These are phyloP conservation scores for Sylvilagus bachmani DNA, from an alignment of 2,113 vertebrate species.

Conservation along the genomic window DNA sequence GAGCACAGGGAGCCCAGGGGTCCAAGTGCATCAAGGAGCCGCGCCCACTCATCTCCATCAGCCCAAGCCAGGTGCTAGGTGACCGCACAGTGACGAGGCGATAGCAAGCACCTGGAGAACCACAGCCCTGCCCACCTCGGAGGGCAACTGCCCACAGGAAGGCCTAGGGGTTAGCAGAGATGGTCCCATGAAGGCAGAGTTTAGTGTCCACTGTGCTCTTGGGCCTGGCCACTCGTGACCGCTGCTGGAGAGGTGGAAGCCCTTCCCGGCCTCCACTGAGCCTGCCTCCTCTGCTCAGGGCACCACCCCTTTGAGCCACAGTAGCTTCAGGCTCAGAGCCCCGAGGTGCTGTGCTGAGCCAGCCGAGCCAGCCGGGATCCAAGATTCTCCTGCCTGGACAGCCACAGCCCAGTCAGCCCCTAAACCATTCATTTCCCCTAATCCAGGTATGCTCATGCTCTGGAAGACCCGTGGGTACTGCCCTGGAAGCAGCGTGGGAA, in stretches of 20 bases:
- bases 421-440: constrained; percentile 73
- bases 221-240: accelerated
- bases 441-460: constrained; percentile 77
- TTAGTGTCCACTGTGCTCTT: not conserved
- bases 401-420: not conserved
- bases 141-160: not conserved
- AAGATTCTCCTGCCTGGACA: not conserved
- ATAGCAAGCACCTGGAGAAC: not conserved
- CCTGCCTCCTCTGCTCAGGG: accelerated
- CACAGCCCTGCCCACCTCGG: too few species aligned
- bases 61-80: not conserved
- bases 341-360: not conserved
- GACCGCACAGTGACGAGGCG: too few species aligned
- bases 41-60: too few species aligned
- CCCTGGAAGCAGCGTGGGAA: constrained; percentile 72
- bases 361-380: not conserved
- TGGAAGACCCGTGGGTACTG: constrained; percentile 73
- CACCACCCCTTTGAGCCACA: accelerated
- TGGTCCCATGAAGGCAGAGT: not conserved
- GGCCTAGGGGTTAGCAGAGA: not conserved
- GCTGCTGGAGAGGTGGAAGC: not conserved
- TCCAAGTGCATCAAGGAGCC: not conserved
- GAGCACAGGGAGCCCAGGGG: not conserved
- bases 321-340: not conserved
- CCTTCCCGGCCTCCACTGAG: not conserved